Evolutionary conservation across 2,888 invertebrate genomes (phyloP), one percentile per base, ranked within the genome.

Genomic region (Gymnosoma rotundatum): DNA sequence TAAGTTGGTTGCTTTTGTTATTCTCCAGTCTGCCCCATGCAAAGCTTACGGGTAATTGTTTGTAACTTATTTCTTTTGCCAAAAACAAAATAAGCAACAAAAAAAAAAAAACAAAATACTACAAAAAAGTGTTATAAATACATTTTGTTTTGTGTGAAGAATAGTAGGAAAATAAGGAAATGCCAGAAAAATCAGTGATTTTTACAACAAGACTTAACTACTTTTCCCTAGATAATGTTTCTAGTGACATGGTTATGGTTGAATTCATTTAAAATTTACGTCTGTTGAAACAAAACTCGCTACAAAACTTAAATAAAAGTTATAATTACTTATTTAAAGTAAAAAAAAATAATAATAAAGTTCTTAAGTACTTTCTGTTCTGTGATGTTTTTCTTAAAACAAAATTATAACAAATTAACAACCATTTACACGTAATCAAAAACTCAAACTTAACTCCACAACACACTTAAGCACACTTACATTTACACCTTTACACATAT

Each of bases 21-120:
- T 54, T 52, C 83, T 64, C 67, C 58, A 73, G 72, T 73, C 76
- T 69, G 72, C 45, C 76, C 81, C 75, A 42, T 70, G 45, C 69
- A 25, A 42, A 60, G 76, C 83, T 78, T 73, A 73, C 76, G 69
- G 83, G 69, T 76, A 84, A 84, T 78, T 84, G 83, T 60, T 81
- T 81, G 73, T 67, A 52, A 79, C 48, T 42, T 63, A 36, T 52
- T 50, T 50, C 50, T 38, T n/a, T 45, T 16, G 1, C 42, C 4
- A 38, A 61, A 63, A 54, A 52, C 7, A 45, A 52, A 61, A n/a
- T n/a, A n/a, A n/a, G n/a, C n/a, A n/a, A n/a, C n/a, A 36, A 54
- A 8, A 42, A 58, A 18, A 38, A 20, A 48, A 1, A 58, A 25
- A 79, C 8, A 67, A 66, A 32, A 5, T 6, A 5, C 42, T 14